Percentiles rank a stretch among this genome's conserved stretches.
Evolutionary conservation across 2,113 vertebrate genomes (phyloP).

Genomic region (Rhinolophus sinicus): DNA sequence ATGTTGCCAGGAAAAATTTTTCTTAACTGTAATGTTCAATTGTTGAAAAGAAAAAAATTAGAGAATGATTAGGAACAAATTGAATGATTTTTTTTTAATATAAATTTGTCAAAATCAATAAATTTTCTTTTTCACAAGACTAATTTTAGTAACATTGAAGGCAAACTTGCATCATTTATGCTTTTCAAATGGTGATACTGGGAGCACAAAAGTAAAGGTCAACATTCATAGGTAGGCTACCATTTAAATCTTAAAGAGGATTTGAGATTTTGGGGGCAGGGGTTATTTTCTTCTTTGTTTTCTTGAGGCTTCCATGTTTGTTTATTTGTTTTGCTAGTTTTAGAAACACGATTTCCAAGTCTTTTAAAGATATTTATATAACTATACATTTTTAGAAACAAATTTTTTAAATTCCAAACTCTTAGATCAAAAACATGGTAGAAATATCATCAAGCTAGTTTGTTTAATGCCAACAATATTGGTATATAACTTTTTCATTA

Average conservation of each 20-base stretch:
- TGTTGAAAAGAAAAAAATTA: not conserved
- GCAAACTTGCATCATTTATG: not conserved
- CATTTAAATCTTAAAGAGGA: not conserved
- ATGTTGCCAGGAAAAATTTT: not conserved
- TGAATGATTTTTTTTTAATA: not conserved
- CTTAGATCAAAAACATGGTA: not conserved
- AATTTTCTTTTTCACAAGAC: not conserved
- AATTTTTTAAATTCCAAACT: not conserved
- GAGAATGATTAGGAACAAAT: not conserved
- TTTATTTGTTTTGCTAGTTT: not conserved
- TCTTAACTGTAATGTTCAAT: not conserved
- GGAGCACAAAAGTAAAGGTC: not conserved
- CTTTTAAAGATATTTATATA: not conserved
- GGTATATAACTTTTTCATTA: not conserved
- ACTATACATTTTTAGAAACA: not conserved
- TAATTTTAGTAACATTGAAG: not conserved
- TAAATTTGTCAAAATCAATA: not conserved
- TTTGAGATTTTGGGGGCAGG: not conserved
- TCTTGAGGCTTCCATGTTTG: not conserved
- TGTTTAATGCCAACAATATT: not conserved
- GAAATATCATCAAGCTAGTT: constrained; percentile 1
- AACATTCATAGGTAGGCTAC: not conserved
- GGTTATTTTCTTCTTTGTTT: not conserved
- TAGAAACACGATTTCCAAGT: constrained; percentile 3
- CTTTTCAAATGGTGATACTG: not conserved